Conservation (phyloP, 2,888 invertebrate species). For the Tetragonisca angustula region DNA sequence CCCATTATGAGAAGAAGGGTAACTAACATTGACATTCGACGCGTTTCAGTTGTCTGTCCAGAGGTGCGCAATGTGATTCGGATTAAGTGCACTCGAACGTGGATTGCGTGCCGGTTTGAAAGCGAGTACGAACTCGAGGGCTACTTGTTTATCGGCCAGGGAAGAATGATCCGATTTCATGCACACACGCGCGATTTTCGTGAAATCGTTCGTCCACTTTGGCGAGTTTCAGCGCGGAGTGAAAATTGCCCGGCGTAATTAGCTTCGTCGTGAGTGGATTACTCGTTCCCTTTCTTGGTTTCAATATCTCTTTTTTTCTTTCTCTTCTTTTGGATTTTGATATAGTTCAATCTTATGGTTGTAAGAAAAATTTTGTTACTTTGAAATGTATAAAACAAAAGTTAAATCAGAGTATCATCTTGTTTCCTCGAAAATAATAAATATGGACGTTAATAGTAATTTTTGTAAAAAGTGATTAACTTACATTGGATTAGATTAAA, state of each 20-base stretch:
- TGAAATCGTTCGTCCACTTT: background rate
- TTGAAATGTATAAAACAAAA: no score
- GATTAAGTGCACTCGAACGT: slow-evolving; percentile 48
- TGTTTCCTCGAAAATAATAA: no score
- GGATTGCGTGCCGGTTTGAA: slow-evolving; percentile 44
- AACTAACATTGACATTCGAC: slow-evolving; percentile 57
- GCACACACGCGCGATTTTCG: slow-evolving; percentile 1
- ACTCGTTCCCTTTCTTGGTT: background rate
- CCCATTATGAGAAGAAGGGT: slow-evolving; percentile 30
- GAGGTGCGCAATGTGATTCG: slow-evolving; percentile 39
- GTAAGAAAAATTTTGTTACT: no score
- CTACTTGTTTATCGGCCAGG: slow-evolving; percentile 21
- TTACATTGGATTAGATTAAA: no score
- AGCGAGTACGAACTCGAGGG: slow-evolving; percentile 16
- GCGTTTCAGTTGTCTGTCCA: slow-evolving; percentile 36
- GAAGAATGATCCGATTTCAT: slow-evolving; percentile 29
- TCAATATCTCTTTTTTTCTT: no score
- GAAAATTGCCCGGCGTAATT: background rate
- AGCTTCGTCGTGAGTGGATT: background rate
- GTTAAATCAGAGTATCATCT: no score
- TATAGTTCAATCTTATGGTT: no score
- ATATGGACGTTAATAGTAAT: no score
- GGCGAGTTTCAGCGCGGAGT: background rate
- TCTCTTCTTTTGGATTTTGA: no score
- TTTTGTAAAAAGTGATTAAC: no score